These are phyloP conservation scores for Casuarius casuarius DNA, from an alignment of 2,113 vertebrate species.

Conservation along the genomic window DNA sequence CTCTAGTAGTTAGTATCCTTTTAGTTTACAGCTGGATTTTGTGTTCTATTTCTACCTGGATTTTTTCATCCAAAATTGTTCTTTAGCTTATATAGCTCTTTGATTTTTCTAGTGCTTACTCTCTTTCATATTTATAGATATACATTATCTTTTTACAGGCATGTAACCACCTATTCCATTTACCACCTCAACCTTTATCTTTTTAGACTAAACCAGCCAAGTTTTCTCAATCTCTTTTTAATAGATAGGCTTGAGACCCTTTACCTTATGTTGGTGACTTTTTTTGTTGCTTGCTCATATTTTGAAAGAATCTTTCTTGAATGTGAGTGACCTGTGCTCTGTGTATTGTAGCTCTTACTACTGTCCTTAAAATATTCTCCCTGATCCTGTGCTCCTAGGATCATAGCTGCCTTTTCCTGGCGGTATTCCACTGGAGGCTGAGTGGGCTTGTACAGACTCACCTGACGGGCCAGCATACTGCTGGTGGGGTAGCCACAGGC, in stretches of 20 bases:
- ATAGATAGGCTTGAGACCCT: background rate
- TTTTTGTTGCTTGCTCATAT: background rate
- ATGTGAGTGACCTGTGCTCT: background rate
- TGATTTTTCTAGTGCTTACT: background rate
- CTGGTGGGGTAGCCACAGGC: background rate
- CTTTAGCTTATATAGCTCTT: background rate
- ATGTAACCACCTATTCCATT: background rate
- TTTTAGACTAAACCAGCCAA: background rate
- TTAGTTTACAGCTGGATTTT: background rate
- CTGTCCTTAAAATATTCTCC: conserved; percentile 12
- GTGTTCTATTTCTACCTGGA: background rate
- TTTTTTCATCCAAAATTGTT: background rate
- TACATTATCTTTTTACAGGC: background rate
- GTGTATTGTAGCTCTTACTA: background rate
- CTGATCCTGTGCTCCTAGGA: background rate
- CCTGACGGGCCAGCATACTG: conserved; percentile 7
- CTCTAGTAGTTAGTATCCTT: background rate
- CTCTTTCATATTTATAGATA: background rate
- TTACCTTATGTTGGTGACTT: background rate
- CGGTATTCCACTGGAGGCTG: background rate
- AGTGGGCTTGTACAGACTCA: background rate
- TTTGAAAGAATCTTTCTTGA: background rate
- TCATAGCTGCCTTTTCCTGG: background rate
- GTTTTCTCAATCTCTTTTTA: background rate
- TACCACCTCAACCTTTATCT: background rate